Base-by-base conservation (phyloP, 1,140 invertebrate species). In the Achroia grisella region DNA sequence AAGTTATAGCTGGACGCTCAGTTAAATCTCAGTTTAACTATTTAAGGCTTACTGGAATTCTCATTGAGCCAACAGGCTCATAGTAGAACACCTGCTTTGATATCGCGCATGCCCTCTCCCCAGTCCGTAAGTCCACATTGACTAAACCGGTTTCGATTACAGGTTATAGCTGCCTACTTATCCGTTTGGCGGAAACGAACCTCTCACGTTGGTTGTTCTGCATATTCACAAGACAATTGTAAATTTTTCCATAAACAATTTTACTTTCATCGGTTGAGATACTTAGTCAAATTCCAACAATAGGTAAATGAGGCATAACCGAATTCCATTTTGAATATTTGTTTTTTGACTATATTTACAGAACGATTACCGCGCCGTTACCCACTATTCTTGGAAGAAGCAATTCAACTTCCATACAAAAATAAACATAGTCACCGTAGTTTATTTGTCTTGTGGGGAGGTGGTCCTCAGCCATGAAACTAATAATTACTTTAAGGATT, bases 91-190 rank as follows among this genome's bases (percentile, higher is more conserved):
- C 76, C 76, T 83, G 79, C 79, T 80, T 71, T 71, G 64, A 73
- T 79, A 78, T 76, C 71, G 78, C 71, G 65, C 66, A 73, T 67
- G 65, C 74, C 67, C 65, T 75, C 68, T 67, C 62, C 52, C 60
- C 62, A 45, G 56, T 47, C 56, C 68, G 69, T 78, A 71, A 79
- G 73, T 72, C 74, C 69, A 77, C 77, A 67, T 77, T 71, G 69
- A 65, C 52, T 39, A 71, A 83, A 83, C 79, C 73, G 79, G 79
- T 83, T 83, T 57, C 63, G 66, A 77, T 78, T 83, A 77, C 76
- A 65, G 74, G 76, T 78, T 79, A 75, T 73, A 69, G 61, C 67
- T 70, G 62, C 67, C 64, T 68, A 71, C 69, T 71, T 71, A 76
- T 73, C 56, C 65, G 66, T 79, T 77, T 79, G 70, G 75, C 75